A percentile compares a stretch with the other conserved stretches of the same genome.
These are phyloP conservation scores for Andricus curvator DNA, from an alignment of 2,888 invertebrate genomes.

Conservation along the genomic window DNA sequence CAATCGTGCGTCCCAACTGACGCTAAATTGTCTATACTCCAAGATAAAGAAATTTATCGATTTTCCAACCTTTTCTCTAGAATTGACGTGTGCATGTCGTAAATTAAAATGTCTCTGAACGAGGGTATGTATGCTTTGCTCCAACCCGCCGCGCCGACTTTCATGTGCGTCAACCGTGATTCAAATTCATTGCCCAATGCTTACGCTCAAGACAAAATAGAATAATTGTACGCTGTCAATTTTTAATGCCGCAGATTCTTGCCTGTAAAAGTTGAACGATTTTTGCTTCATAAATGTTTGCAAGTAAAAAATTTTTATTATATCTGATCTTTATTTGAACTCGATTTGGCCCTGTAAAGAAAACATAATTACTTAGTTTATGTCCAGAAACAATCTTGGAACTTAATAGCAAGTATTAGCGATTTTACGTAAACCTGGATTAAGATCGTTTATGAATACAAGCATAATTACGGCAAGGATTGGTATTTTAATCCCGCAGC, in stretches of 20 bases:
- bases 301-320: background rate
- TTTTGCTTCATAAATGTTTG: background rate
- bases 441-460: slow-evolving; percentile 27
- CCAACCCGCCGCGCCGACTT: slow-evolving; percentile 12
- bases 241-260: slow-evolving; percentile 1
- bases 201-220: slow-evolving; percentile 19
- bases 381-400: slow-evolving; percentile 1
- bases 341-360: background rate
- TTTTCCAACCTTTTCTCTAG: slow-evolving; percentile 32
- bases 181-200: slow-evolving; percentile 30
- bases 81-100: slow-evolving; percentile 31
- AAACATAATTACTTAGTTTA: background rate
- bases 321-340: background rate
- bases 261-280: background rate
- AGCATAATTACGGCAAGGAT: slow-evolving; percentile 23
- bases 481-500: slow-evolving; percentile 23
- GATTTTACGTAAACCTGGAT: slow-evolving; percentile 23
- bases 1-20: slow-evolving; percentile 25
- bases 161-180: slow-evolving; percentile 34
- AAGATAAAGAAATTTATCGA: slow-evolving; percentile 39
- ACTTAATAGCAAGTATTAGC: slow-evolving; percentile 9
- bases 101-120: slow-evolving; percentile 34
- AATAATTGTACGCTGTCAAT: slow-evolving; percentile 32
- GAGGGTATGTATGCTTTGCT: slow-evolving; percentile 26
- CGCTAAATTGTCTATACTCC: slow-evolving; percentile 26